Conservation (phyloP, 2,888 invertebrate species). For the Drosophila anomalata region DNA sequence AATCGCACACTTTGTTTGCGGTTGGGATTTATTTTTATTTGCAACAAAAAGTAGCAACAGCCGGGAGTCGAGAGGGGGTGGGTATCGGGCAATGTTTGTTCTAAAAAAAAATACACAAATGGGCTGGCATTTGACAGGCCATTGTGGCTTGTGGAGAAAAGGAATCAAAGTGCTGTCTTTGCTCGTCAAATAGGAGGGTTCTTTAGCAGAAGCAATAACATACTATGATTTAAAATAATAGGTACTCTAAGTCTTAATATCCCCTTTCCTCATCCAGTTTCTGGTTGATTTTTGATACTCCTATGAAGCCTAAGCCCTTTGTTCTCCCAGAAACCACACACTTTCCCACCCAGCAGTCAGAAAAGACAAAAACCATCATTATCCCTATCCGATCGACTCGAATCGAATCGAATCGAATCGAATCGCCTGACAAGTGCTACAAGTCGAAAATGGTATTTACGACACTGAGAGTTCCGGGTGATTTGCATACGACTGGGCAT, state of each 20-base stretch:
- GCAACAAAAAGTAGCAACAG: constrained; percentile 16
- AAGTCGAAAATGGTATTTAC: constrained; percentile 27
- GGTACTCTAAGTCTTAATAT: too few relatives aligned
- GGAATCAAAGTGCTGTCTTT: not conserved
- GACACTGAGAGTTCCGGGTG: constrained; percentile 23
- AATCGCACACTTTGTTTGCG: constrained; percentile 65
- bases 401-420: constrained; percentile 52
- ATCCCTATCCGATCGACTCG: constrained; percentile 46
- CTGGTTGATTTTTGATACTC: too few relatives aligned
- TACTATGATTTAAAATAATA: too few relatives aligned
- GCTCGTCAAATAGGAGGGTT: not conserved
- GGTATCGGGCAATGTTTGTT: constrained; percentile 1
- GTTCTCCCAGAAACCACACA: not conserved
- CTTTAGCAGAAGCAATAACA: too few relatives aligned
- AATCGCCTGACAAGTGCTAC: constrained; percentile 63
- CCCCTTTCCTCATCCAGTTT: too few relatives aligned
- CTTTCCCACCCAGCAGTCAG: not conserved
- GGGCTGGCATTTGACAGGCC: not conserved
- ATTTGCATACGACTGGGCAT: constrained; percentile 66
- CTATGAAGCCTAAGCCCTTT: not conserved
- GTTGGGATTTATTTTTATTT: constrained; percentile 75
- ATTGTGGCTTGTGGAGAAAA: not conserved
- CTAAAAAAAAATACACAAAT: not conserved
- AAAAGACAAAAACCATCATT: not conserved
- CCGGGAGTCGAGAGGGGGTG: not conserved